Evolutionary conservation across 2,797 vertebrate species (phyloP).

Genomic region (Clarias platycephalus): DNA sequence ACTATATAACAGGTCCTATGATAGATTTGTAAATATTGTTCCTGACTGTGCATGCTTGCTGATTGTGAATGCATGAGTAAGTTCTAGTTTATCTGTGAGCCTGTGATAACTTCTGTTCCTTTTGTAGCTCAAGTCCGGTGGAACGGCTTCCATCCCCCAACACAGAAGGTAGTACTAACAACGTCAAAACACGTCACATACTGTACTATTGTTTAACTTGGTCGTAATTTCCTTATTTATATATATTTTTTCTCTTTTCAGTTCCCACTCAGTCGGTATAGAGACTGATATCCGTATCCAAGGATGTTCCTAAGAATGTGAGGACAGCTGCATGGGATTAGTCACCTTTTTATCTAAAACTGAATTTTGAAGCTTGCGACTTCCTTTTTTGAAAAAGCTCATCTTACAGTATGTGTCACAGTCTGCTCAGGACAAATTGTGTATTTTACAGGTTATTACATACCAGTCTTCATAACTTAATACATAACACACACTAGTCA

Average conservation of each 20-base stretch:
- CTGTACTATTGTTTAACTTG: not conserved
- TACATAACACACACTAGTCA: not conserved
- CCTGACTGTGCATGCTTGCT: conserved; percentile 29
- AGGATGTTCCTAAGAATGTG: conserved; percentile 35
- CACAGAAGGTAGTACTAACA: conserved; percentile 69
- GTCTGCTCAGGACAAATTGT: not conserved
- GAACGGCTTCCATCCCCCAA: conserved; percentile 69
- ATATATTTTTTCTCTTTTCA: conserved; percentile 50
- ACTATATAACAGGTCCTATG: not conserved
- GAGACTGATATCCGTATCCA: conserved; percentile 36
- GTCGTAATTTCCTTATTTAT: not conserved
- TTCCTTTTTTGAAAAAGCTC: conserved; percentile 20
- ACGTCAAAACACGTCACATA: not conserved
- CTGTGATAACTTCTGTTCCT: not conserved
- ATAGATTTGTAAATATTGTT: not conserved
- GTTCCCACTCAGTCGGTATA: conserved; percentile 76
- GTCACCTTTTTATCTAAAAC: conserved; percentile 34
- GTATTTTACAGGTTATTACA: not conserved
- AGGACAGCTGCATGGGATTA: conserved; percentile 27
- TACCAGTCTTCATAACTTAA: not conserved
- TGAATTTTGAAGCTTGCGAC: conserved; percentile 15
- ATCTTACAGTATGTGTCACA: not conserved
- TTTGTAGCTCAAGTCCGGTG: conserved; percentile 65
- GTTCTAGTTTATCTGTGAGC: not conserved
- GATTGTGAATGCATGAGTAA: not conserved